These are phyloP conservation scores for Achlya flavicornis DNA, from an alignment of 2,888 invertebrate genomes.

Conservation along the genomic window DNA sequence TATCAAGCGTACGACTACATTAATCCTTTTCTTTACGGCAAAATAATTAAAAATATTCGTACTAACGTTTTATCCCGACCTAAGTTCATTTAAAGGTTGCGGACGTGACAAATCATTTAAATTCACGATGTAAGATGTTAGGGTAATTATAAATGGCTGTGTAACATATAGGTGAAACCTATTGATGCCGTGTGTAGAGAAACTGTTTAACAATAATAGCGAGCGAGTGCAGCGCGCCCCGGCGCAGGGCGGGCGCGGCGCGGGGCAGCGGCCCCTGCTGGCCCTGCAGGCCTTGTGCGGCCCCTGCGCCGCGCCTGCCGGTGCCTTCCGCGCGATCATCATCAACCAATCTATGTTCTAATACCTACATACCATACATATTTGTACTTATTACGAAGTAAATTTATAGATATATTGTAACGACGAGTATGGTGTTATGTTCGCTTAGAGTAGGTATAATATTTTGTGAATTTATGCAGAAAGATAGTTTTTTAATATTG, in stretches of 20 bases:
- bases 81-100: conserved; percentile 26
- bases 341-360: conserved; percentile 40
- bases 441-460: conserved; percentile 82
- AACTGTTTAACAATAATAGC: conserved; percentile 18
- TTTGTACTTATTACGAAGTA: conserved; percentile 77
- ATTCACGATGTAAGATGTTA: conserved; percentile 43
- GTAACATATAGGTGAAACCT: conserved; percentile 64
- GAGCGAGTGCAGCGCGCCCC: conserved; percentile 16
- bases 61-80: conserved; percentile 31
- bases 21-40: conserved; percentile 40
- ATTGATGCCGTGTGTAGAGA: conserved; percentile 39
- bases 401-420: conserved; percentile 79
- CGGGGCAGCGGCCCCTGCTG: conserved; percentile 9
- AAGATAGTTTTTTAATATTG: conserved; percentile 84
- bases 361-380: conserved; percentile 71
- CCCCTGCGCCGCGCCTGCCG: conserved; percentile 20
- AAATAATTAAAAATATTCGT: conserved; percentile 46
- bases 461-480: conserved; percentile 83
- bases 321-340: conserved; percentile 23
- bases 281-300: no score
- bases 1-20: conserved; percentile 62
- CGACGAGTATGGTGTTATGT: conserved; percentile 74
- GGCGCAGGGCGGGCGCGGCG: conserved; percentile 16
- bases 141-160: conserved; percentile 68
- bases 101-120: conserved; percentile 38